A percentile compares a stretch with the other conserved stretches of the same genome.
These are phyloP conservation scores for Bostrychus sinensis DNA, from an alignment of 2,113 vertebrate species.

Conservation along the genomic window DNA sequence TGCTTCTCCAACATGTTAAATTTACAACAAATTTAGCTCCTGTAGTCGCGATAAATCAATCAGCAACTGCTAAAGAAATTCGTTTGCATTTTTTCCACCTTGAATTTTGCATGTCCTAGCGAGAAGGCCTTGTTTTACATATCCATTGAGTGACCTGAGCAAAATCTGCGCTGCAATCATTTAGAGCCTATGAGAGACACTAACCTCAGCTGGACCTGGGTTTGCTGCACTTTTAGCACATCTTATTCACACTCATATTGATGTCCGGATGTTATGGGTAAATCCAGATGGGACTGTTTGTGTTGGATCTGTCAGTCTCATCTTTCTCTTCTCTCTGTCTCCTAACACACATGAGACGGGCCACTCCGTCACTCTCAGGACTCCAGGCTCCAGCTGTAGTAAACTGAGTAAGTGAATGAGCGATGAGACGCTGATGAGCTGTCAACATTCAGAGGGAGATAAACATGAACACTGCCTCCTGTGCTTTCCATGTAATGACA, in stretches of 20 bases:
- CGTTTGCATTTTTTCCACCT: too few relatives aligned
- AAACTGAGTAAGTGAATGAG: conserved; percentile 41
- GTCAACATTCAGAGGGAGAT: conserved; percentile 11
- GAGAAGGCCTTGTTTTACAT: too few relatives aligned
- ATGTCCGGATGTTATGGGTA: conserved; percentile 9
- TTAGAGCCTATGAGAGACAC: too few relatives aligned
- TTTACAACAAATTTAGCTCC: too few relatives aligned
- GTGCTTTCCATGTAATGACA: not conserved
- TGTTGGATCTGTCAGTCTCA: conserved; percentile 28
- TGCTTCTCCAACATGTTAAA: too few relatives aligned
- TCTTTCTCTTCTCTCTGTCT: conserved; percentile 18
- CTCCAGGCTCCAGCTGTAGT: conserved; percentile 28
- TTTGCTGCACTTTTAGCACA: too few relatives aligned
- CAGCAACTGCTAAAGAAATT: too few relatives aligned
- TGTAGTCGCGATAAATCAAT: too few relatives aligned
- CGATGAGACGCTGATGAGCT: conserved; percentile 41
- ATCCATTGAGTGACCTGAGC: too few relatives aligned
- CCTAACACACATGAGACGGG: conserved; percentile 36
- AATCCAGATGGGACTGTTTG: conserved; percentile 41
- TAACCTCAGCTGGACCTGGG: too few relatives aligned
- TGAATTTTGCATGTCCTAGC: too few relatives aligned
- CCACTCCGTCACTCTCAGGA: conserved; percentile 42
- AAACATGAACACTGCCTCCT: conserved; percentile 6
- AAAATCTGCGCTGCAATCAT: too few relatives aligned
- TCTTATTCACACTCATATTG: not conserved